Conservation (phyloP, 2,797 vertebrate species). For the Heliangelus exortis region DNA sequence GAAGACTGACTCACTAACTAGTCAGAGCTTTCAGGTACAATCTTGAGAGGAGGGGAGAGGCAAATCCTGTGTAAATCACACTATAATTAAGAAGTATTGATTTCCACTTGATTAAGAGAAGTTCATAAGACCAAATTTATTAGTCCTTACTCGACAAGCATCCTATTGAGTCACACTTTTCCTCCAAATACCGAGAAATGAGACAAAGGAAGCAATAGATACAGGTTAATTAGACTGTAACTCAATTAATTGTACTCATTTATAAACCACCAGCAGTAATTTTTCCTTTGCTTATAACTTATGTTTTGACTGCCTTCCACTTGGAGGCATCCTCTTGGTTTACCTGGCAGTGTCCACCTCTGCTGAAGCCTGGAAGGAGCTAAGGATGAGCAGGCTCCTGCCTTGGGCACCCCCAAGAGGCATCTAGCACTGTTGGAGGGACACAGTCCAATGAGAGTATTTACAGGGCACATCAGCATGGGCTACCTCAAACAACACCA, state of each 20-base stretch:
- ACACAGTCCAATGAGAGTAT: not conserved
- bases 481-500: not conserved
- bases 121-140: not conserved
- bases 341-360: not conserved
- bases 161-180: not conserved
- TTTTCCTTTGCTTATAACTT: not conserved
- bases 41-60: not conserved
- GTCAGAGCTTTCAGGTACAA: not conserved
- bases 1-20: not conserved
- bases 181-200: not conserved
- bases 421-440: accelerated
- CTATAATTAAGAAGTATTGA: not conserved
- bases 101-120: not conserved
- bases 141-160: not conserved
- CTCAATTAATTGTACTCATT: not conserved
- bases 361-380: not conserved
- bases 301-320: not conserved
- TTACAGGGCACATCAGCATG: not conserved
- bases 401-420: accelerated
- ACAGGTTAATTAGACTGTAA: not conserved
- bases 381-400: not conserved
- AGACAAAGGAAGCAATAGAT: not conserved
- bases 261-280: not conserved
- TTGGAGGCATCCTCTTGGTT: accelerated
- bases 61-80: not conserved